Conservation (phyloP, 2,888 invertebrate genomes). For the Eurytoma californica region DNA sequence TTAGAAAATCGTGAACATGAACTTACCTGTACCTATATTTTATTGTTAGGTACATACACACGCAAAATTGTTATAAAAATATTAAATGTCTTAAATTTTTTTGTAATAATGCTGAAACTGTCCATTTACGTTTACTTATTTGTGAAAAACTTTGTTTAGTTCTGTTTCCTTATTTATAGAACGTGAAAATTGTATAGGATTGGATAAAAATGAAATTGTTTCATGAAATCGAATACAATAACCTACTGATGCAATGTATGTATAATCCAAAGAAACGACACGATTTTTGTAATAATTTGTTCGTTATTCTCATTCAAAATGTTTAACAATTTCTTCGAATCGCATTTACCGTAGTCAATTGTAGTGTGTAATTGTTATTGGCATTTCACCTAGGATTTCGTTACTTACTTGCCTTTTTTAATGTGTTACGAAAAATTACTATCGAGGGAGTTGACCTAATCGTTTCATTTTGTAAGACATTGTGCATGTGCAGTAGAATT, state of each 20-base stretch:
- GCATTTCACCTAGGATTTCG: constrained; percentile 26
- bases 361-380: constrained; percentile 40
- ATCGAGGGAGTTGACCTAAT: no score
- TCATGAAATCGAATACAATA: not conserved
- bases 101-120: not conserved
- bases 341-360: constrained; percentile 30
- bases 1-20: constrained; percentile 3
- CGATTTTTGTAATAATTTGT: constrained; percentile 2
- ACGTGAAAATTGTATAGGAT: constrained; percentile 5
- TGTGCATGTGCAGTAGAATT: not conserved
- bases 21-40: constrained; percentile 41
- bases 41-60: constrained; percentile 38
- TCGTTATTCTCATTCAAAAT: constrained; percentile 25
- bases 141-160: constrained; percentile 26
- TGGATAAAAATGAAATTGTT: constrained; percentile 6
- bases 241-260: constrained; percentile 5
- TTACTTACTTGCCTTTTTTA: constrained; percentile 22
- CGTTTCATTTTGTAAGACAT: constrained; percentile 3
- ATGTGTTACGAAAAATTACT: not conserved
- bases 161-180: constrained; percentile 11
- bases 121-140: not conserved
- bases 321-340: constrained; percentile 23
- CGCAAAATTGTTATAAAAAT: not conserved
- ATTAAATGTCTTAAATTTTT: not conserved
- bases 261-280: constrained; percentile 4